These are phyloP conservation scores for Axea sp. DNA, from an alignment of 2,888 invertebrate species.

Conservation along the genomic window DNA sequence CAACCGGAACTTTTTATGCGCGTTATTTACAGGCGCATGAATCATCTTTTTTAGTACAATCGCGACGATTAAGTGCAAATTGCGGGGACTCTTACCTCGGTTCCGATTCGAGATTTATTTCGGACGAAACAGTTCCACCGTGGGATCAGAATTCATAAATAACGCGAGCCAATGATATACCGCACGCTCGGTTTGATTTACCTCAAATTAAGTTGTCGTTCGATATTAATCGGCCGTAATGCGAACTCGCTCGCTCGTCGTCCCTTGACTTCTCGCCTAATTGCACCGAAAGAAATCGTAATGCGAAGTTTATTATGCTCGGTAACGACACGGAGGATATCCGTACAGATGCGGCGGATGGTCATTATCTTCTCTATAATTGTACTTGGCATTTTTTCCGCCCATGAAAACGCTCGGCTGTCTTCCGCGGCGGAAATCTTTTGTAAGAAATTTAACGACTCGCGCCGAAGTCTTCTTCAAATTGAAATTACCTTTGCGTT, in stretches of 20 bases:
- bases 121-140: slow-evolving; percentile 14
- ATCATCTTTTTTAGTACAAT: slow-evolving; percentile 55
- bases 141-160: slow-evolving; percentile 36
- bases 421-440: too few relatives aligned
- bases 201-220: slow-evolving; percentile 44
- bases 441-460: too few relatives aligned
- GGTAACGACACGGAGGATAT: too few relatives aligned
- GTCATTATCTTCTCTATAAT: too few relatives aligned
- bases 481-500: too few relatives aligned
- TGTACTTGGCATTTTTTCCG: too few relatives aligned
- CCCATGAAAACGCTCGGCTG: too few relatives aligned
- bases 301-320: too few relatives aligned
- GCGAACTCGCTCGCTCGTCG: background rate
- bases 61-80: slow-evolving; percentile 45
- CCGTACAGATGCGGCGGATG: too few relatives aligned
- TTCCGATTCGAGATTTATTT: slow-evolving; percentile 48
- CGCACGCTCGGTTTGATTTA: slow-evolving; percentile 18
- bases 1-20: slow-evolving; percentile 44
- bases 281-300: too few relatives aligned
- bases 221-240: slow-evolving; percentile 13
- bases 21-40: slow-evolving; percentile 51
- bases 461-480: too few relatives aligned
- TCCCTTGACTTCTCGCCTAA: background rate
- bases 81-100: slow-evolving; percentile 31
- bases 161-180: slow-evolving; percentile 16